phyloP scores from a whole-genome alignment of 2,113 vertebrate genomes.

The Silurus glanis region DNA sequence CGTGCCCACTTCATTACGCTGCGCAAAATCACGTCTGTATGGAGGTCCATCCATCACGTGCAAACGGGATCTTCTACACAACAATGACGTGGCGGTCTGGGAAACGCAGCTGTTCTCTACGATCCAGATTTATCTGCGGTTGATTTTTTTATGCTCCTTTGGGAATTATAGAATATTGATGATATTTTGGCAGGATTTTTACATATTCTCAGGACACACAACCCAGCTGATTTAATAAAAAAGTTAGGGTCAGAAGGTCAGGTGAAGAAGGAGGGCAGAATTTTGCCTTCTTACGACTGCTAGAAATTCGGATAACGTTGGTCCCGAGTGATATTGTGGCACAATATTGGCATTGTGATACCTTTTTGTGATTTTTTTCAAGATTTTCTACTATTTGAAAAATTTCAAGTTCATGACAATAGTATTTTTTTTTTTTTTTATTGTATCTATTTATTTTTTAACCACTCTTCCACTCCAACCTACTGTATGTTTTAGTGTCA shows the following conservation, averaged over 20 bases:
- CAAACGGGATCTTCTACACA: neutral
- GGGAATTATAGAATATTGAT: neutral
- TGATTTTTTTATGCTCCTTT: neutral
- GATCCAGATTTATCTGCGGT: neutral
- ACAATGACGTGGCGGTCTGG: neutral
- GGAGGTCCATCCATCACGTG: neutral
- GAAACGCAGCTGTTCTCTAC: neutral
- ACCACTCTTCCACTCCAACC: too few relatives aligned
- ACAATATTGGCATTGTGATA: neutral
- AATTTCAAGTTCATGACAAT: too few relatives aligned
- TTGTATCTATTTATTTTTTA: too few relatives aligned
- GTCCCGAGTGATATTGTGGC: neutral
- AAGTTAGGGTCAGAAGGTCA: neutral
- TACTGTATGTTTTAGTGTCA: too few relatives aligned
- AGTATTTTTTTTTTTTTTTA: too few relatives aligned
- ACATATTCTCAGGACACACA: neutral
- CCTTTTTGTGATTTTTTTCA: neutral
- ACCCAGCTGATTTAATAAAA: neutral
- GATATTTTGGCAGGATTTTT: neutral
- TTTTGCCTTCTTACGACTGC: neutral
- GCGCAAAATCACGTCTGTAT: neutral
- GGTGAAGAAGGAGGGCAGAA: neutral
- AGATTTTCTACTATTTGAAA: neutral
- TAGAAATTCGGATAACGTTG: neutral
- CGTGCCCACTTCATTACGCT: slow-evolving; percentile 11